Percentiles rank a stretch among this genome's conserved stretches.
phyloP scores from a whole-genome alignment of 1,140 invertebrate genomes.

The Drosophila yakuba region DNA sequence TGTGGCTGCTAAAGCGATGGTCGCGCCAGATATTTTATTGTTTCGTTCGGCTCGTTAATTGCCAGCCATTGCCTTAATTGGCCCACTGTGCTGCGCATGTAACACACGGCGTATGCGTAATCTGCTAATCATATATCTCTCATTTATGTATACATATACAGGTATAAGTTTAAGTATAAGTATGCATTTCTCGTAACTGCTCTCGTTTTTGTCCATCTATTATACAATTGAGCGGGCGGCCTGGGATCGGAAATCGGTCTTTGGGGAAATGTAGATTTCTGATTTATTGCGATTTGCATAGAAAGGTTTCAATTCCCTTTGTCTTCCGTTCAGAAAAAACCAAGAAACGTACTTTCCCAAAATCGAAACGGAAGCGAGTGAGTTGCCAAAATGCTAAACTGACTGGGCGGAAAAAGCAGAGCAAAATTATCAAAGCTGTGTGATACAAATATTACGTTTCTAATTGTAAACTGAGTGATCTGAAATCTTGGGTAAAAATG shows the following conservation, averaged over 20 bases:
- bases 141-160: background rate
- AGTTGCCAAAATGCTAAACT: conserved; percentile 26
- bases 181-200: conserved; percentile 17
- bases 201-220: conserved; percentile 23
- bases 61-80: conserved; percentile 43
- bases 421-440: background rate
- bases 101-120: conserved; percentile 69
- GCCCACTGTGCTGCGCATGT: conserved; percentile 30
- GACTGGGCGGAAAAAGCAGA: conserved; percentile 7
- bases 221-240: conserved; percentile 9
- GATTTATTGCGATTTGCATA: conserved; percentile 37
- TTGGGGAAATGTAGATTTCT: conserved; percentile 15
- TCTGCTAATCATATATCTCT: conserved; percentile 28
- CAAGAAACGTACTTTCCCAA: conserved; percentile 27
- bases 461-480: too few species aligned
- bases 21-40: conserved; percentile 47
- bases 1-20: conserved; percentile 59
- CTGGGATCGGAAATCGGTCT: conserved; percentile 15
- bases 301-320: conserved; percentile 20
- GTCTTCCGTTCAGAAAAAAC: background rate
- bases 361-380: conserved; percentile 35
- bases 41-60: conserved; percentile 65
- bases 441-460: too few species aligned
- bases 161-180: background rate
- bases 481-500: too few species aligned